Evolutionary conservation across 2,113 vertebrate genomes (phyloP).

Genomic region (Coturnix japonica): DNA sequence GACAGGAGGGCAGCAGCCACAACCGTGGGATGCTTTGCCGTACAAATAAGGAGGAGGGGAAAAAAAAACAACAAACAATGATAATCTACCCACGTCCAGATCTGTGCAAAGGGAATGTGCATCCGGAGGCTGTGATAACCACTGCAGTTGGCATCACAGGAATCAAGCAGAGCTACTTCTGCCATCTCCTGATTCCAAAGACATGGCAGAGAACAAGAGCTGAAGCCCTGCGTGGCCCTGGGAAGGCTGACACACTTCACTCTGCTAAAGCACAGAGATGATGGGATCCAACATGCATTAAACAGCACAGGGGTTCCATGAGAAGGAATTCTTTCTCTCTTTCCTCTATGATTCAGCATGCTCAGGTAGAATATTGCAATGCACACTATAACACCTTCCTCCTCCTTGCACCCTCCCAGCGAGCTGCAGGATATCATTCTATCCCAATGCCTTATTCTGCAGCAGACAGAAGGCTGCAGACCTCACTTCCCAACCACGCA

Average conservation of each 20-base stretch:
- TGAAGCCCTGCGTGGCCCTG: background rate
- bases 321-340: background rate
- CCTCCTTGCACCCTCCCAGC: background rate
- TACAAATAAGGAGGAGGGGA: rapidly evolving
- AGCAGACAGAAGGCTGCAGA: background rate
- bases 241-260: background rate
- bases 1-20: conserved; percentile 25
- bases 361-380: background rate
- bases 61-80: too few species aligned
- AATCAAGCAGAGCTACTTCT: background rate
- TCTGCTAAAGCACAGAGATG: background rate
- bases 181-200: background rate
- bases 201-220: background rate
- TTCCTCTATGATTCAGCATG: rapidly evolving
- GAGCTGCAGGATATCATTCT: rapidly evolving
- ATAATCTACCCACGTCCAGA: background rate
- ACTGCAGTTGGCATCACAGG: background rate
- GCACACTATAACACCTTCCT: background rate
- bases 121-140: background rate
- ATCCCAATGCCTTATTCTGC: background rate
- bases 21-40: rapidly evolving
- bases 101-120: background rate
- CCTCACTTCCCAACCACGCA: background rate
- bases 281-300: background rate
- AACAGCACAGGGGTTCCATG: background rate